Evolutionary conservation across 1,140 invertebrate genomes (phyloP), one percentile per base, ranked within the genome.

Genomic region (Vanessa atalanta): DNA sequence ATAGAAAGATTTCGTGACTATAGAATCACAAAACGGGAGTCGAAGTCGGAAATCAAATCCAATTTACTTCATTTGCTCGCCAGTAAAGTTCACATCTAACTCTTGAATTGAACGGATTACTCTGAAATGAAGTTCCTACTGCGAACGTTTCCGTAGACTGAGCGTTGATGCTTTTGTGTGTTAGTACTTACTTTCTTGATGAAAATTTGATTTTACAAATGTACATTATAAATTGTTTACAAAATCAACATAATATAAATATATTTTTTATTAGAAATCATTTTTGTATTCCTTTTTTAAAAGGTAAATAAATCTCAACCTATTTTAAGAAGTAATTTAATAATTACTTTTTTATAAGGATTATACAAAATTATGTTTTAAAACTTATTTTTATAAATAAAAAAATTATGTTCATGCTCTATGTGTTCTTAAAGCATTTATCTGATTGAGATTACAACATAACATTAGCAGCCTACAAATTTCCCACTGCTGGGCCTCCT

Each of bases 31-130:
- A 83, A 89, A 88, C 84, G 82, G 82, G 78, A 86, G 83, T 81
- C 82, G 82, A 79, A 87, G 84, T 84, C 78, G 82, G 82, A 88
- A 86, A 91, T 91, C 83, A 88, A 89, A 91, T 91, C 83, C 84
- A 90, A 91, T 91, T 90, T 87, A 84, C 80, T 91, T 89, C 89
- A 91, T 90, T 91, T 88, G 83, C 83, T 84, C 88, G 77, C 83
- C 83, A 81, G 85, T 83, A 84, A 89, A 91, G 85, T 88, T 91
- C 88, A 85, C 85, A 88, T 89, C 79, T 80, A 89, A 88, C 83
- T 89, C 81, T 83, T 81, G 80, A 90, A 88, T 90, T 90, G 88
- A 88, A 84, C 82, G 84, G 85, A 91, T 91, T 90, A 91, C 84
- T 82, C 72, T 66, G 79, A 82, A 86, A 88, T 85, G 83, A 82